Conservation (phyloP, 1,140 invertebrate species). For the Stegodyphus mimosarum region DNA sequence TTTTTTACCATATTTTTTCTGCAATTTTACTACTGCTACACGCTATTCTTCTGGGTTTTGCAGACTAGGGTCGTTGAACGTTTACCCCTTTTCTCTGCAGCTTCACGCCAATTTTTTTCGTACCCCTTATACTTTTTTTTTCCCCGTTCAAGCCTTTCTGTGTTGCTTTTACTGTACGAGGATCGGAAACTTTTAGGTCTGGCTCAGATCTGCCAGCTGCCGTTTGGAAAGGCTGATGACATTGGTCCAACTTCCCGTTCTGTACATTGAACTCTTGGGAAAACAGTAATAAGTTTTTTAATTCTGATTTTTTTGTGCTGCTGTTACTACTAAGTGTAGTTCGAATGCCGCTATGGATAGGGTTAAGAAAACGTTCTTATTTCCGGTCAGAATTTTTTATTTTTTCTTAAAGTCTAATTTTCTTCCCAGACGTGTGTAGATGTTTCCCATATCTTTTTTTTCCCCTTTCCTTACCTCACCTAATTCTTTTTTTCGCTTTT, state of each 20-base stretch:
- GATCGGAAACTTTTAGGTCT: slow-evolving; percentile 34
- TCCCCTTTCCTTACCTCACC: neutral
- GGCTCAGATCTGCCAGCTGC: slow-evolving; percentile 14
- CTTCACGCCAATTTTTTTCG: slow-evolving; percentile 46
- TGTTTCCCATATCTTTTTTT: neutral
- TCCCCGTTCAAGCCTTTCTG: slow-evolving; percentile 32
- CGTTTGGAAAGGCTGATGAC: slow-evolving; percentile 41
- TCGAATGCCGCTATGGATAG: slow-evolving; percentile 27
- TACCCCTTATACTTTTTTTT: slow-evolving; percentile 39
- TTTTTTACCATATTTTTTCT: slow-evolving; percentile 30
- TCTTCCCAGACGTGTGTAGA: slow-evolving; percentile 6
- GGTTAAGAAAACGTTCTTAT: slow-evolving; percentile 55
- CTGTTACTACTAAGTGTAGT: slow-evolving; percentile 18
- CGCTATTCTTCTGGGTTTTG: slow-evolving; percentile 40
- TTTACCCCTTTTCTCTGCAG: slow-evolving; percentile 44
- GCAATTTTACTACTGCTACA: slow-evolving; percentile 40
- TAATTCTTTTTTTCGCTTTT: neutral
- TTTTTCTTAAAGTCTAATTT: neutral
- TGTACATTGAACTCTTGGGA: slow-evolving; percentile 60
- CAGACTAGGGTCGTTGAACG: slow-evolving; percentile 41
- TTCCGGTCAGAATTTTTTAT: slow-evolving; percentile 39
- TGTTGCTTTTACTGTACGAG: slow-evolving; percentile 3
- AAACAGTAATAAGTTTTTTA: slow-evolving; percentile 41
- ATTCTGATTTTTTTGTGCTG: neutral
- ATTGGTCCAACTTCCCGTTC: slow-evolving; percentile 48